These are phyloP conservation scores for Mallateleia sp. DNA, from an alignment of 2,888 invertebrate species.

Conservation along the genomic window DNA sequence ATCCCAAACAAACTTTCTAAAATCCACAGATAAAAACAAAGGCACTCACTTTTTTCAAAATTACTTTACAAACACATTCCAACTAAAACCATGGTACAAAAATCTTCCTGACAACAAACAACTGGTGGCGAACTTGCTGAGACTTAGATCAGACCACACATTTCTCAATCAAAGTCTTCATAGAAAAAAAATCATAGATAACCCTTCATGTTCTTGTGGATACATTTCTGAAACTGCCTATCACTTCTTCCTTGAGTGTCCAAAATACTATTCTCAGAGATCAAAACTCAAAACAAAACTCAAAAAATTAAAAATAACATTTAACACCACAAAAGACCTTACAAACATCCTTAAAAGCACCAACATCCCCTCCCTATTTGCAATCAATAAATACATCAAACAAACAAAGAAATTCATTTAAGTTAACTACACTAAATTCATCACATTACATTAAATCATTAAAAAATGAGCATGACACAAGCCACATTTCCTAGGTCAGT, in stretches of 20 bases:
- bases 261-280: background rate
- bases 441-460: too few species aligned
- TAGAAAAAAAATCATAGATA: slow-evolving; percentile 2
- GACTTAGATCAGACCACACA: slow-evolving; percentile 26
- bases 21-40: too few species aligned
- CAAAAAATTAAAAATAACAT: background rate
- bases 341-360: too few species aligned
- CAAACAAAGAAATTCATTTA: too few species aligned
- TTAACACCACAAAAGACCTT: background rate
- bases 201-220: background rate
- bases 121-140: background rate
- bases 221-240: background rate
- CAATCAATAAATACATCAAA: too few species aligned
- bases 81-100: slow-evolving; percentile 8
- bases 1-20: too few species aligned
- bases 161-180: background rate
- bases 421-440: too few species aligned
- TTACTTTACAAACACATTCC: background rate
- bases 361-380: too few species aligned
- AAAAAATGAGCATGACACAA: too few species aligned
- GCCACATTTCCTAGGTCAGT: too few species aligned
- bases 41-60: too few species aligned
- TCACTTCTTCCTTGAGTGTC: slow-evolving; percentile 10
- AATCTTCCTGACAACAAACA: slow-evolving; percentile 12
- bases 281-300: background rate